Base-by-base conservation (phyloP, 2,888 invertebrate genomes). In the Brachyptera risi region DNA sequence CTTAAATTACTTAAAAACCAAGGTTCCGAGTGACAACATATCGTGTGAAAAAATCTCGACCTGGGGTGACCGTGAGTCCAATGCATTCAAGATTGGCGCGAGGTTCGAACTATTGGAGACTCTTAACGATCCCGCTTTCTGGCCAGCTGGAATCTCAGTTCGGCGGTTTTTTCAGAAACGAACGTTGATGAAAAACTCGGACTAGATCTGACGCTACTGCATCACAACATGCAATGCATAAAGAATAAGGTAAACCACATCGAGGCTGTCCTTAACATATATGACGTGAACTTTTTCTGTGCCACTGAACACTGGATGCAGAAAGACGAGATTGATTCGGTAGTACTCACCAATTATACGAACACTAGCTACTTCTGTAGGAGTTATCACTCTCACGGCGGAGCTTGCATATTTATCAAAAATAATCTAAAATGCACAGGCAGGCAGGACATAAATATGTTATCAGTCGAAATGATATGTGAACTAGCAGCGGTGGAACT, bases 121-220 rank as follows among this genome's bases (percentile, higher is more conserved):
- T 3, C 26, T 49, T 7, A 24, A 49, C 23, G 49, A 49, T 23
- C 24, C 49, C n/a, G 3, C 23, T 9, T 49, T 49, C 49, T 49
- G 49, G 49, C 17, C 49, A 23, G 24, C 21, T 23, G 49, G 49
- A 24, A 26, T 26, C 23, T 5, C 49, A 13, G 49, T 49, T 2
- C 21, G 49, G 49, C 21, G 49, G 49, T 49, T 49, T 49, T 49
- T 49, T 49, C 49, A 24, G 49, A 1, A 49, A 23, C 4, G 13
- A 19, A 11, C 42, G 9, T 42, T 19, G 42, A 5, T 31, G 7
- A 31, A 31, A 11, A 42, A n/a, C n/a, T n/a, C 42, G 2, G 13
- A 11, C 38, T 5, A 38, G 15, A 11, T 5, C n/a, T 5, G 38
- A 38, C 13, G 13, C 13, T 38, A 13, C 38, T 11, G 3, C 42